Evolutionary conservation across 2,888 invertebrate genomes (phyloP), one percentile per base, ranked within the genome.

Genomic region (Hypsopygia costalis): DNA sequence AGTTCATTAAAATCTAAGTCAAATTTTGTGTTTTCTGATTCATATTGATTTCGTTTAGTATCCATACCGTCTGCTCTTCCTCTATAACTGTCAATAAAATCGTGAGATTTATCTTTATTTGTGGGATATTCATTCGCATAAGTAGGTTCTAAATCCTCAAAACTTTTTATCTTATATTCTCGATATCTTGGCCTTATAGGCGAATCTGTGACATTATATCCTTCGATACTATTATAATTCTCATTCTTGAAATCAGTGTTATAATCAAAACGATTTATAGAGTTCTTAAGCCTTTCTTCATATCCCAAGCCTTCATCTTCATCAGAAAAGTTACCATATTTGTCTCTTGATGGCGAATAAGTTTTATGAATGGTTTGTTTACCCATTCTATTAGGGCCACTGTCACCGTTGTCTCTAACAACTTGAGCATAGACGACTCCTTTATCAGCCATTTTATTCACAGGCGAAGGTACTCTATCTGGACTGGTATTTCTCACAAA

Each of bases 251-350:
- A 80, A 69, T 89, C 87, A 43, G 90, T 86, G 35, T 87, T 81
- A 50, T 90, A 89, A 36, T 83, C 78, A 46, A 77, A 78, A 40
- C 64, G 74, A 39, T 77, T 76, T 22, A 71, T 66, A 3, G 69
- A 53, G 51, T 76, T 69, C 51, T 85, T 83, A 39, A 88, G 78
- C 38, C 85, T 81, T 46, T 92, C 92, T 64, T 95, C 94, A 41
- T 93, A 92, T 1, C 94, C 94, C n/a, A 94, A 75, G 0, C 94
- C 94, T 72, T 95, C 95, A 52, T 94, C 95, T 66, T 94, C 95
- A 66, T 95, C 95, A 7, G 94, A 94, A 41, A 91, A 88, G 41
- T 91, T 91, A 6, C 78, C 73, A 63, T 81, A 73, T 70, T 89
- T 82, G 57, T 91, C 79, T 69, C 79, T 82, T 67, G 63, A 55